Evolutionary conservation across 1,140 invertebrate species (phyloP), one percentile per base, ranked within the genome.

Genomic region (Dreissena polymorpha): DNA sequence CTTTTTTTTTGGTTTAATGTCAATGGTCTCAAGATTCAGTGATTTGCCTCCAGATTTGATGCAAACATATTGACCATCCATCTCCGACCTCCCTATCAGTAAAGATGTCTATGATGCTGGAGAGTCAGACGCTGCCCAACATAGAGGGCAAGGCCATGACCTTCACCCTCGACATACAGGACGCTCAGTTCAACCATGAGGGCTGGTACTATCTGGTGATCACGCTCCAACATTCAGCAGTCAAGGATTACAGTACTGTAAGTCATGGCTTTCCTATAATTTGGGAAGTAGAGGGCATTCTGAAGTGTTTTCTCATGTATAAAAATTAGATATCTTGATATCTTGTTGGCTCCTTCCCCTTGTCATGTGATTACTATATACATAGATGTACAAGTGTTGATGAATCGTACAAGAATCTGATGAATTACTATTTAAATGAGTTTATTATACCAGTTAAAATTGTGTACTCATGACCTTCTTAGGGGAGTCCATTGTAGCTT

Each of bases 141-240:
- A 74, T 83, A 12, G 81, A 83, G 67, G 73, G 49, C n/a, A 69
- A 69, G 65, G 81, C 39, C 10, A 63, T 83, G 57, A 67, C 75
- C 65, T 83, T 83, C 55, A 51, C 65, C 21, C 51, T 83, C 23
- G 72, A 76, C 27, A 68, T 83, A 12, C 53, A 69, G 23, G 81
- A 83, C 69, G 81, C 73, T 23, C 81, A 83, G 67, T 83, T 83
- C 51, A 83, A 83, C 53, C 81, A 83, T 76, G 81, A 74, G 29
- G 81, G 81, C 49, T 71, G 55, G 55, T 83, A 83, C 57, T 75
- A 83, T 27, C 73, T 83, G 18, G 65, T 64, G 10, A 49, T 83
- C 27, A 70, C 81, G 10, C 53, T 83, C 8, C 64, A 76, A 16
- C 75, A 71, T 55, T 83, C 81, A n/a, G 68, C 75, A 49, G 67